These are phyloP conservation scores for Phalloptychus januarius DNA, from an alignment of 2,797 vertebrate genomes.

Conservation along the genomic window DNA sequence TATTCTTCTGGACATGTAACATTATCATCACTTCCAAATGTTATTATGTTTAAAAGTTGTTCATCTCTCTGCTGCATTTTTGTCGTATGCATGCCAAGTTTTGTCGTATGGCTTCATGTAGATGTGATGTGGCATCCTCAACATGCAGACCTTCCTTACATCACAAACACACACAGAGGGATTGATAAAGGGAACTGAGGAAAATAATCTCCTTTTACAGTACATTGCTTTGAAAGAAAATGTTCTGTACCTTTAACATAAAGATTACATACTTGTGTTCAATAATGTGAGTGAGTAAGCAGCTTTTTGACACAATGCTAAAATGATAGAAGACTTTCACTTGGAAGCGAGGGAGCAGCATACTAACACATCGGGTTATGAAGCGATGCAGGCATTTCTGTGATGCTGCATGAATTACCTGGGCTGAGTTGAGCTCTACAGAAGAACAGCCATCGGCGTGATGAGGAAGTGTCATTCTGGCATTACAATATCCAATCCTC, in stretches of 20 bases:
- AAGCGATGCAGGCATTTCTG: slow-evolving; percentile 4
- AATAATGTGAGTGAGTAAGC: not conserved
- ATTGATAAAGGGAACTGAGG: not conserved
- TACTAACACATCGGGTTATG: slow-evolving; percentile 5
- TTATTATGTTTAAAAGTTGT: slow-evolving; percentile 2
- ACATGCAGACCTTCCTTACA: not conserved
- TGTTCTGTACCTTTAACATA: not conserved
- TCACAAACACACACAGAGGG: slow-evolving; percentile 5
- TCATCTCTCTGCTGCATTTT: slow-evolving; percentile 7
- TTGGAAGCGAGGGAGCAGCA: slow-evolving; percentile 11
- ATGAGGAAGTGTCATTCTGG: not conserved
- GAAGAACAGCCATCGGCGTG: slow-evolving; percentile 11
- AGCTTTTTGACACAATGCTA: not conserved
- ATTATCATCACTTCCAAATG: not conserved
- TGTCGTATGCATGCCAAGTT: too few species aligned
- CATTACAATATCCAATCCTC: slow-evolving; percentile 1
- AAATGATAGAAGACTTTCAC: slow-evolving; percentile 13
- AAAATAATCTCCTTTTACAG: not conserved
- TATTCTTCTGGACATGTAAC: not conserved
- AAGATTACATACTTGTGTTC: not conserved
- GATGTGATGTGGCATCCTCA: slow-evolving; percentile 16
- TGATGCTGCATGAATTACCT: slow-evolving; percentile 10
- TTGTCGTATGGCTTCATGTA: slow-evolving; percentile 10
- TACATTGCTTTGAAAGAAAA: slow-evolving; percentile 7
- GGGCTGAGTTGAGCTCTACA: not conserved